phyloP scores from a whole-genome alignment of 2,113 vertebrate species.

The Tor tambroides region DNA sequence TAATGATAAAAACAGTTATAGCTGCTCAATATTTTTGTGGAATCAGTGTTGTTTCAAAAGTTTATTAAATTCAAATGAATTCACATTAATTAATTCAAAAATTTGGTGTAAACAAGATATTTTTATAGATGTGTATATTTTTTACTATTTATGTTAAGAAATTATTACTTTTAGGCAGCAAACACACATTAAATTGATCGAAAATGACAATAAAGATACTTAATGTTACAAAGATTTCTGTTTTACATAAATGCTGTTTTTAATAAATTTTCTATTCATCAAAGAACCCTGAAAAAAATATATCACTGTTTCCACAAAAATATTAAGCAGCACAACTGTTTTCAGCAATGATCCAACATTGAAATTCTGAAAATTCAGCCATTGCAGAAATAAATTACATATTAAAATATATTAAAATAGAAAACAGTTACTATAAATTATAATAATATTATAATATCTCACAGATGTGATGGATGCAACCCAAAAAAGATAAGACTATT shows the following conservation, averaged over 20 bases:
- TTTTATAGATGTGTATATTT: too few species aligned
- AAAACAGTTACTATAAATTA: background rate
- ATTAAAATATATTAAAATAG: background rate
- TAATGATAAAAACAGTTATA: background rate
- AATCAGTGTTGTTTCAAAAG: background rate
- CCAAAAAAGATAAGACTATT: background rate
- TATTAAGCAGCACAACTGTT: background rate
- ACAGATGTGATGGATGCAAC: background rate
- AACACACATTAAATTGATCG: too few species aligned
- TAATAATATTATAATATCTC: background rate
- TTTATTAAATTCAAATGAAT: background rate
- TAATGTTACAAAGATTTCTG: background rate
- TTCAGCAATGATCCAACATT: background rate
- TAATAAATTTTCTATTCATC: background rate
- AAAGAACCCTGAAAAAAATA: background rate
- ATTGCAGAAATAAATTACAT: background rate
- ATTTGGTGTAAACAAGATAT: too few species aligned
- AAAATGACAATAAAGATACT: too few species aligned
- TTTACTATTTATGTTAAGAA: too few species aligned
- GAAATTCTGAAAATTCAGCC: background rate
- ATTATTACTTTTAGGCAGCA: too few species aligned
- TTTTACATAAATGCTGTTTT: background rate
- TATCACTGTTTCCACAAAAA: background rate
- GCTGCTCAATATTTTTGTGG: background rate
- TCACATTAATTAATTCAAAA: too few species aligned